A percentile compares a stretch with the other conserved stretches of the same genome.
Evolutionary conservation across 2,888 invertebrate genomes (phyloP).

Genomic region (Carcina quercana): DNA sequence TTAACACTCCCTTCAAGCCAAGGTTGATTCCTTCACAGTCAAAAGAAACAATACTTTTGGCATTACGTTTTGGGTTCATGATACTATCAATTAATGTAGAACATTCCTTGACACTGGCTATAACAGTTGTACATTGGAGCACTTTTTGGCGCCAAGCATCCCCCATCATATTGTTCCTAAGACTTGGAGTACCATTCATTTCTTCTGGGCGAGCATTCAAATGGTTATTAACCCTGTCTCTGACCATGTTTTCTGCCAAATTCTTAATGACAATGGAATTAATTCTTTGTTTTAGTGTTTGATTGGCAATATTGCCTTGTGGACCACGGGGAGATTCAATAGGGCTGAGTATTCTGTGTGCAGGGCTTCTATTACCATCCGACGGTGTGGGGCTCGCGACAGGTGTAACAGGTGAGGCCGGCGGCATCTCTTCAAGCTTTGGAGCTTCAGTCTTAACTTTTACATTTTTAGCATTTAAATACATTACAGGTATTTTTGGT

Average conservation of each 20-base stretch:
- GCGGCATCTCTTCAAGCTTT: conserved; percentile 62
- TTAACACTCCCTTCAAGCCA: conserved; percentile 90
- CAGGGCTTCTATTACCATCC: conserved; percentile 58
- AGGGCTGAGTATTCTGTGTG: conserved; percentile 68
- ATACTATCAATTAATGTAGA: conserved; percentile 84
- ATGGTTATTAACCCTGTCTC: conserved; percentile 65
- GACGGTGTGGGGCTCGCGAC: conserved; percentile 62
- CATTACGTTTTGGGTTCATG: conserved; percentile 71
- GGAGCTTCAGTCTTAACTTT: conserved; percentile 68
- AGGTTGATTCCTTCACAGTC: conserved; percentile 96
- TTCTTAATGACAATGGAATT: conserved; percentile 92
- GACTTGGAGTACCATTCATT: conserved; percentile 54
- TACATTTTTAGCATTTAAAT: conserved; percentile 66
- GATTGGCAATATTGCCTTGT: conserved; percentile 76
- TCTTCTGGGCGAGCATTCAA: conserved; percentile 61
- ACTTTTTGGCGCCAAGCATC: conserved; percentile 89
- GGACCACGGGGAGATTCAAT: conserved; percentile 64
- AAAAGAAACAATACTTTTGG: conserved; percentile 82
- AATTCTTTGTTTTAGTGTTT: conserved; percentile 90
- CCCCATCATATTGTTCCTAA: conserved; percentile 68
- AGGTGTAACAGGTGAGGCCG: conserved; percentile 48
- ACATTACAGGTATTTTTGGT: conserved; percentile 80
- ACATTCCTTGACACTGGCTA: conserved; percentile 86
- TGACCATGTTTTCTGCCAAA: conserved; percentile 87
- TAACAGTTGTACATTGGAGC: conserved; percentile 86